These are phyloP conservation scores for Matsumyia berberina DNA, from an alignment of 2,888 invertebrate species.

Conservation along the genomic window DNA sequence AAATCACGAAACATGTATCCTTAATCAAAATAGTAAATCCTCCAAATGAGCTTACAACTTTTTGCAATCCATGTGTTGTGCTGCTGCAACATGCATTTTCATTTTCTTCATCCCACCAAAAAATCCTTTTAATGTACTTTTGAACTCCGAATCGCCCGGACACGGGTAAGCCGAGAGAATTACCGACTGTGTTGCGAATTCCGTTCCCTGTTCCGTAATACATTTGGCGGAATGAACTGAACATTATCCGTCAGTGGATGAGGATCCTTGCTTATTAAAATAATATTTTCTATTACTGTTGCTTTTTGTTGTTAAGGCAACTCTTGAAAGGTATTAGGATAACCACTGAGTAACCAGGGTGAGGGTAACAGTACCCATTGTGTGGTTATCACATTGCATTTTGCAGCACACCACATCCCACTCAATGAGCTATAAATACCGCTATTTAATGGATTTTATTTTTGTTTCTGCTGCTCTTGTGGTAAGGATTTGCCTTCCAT, in stretches of 20 bases:
- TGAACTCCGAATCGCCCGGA: conserved; percentile 56
- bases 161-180: conserved; percentile 65
- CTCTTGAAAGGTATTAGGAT: conserved; percentile 37
- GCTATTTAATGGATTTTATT: conserved; percentile 36
- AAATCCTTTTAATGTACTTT: conserved; percentile 72
- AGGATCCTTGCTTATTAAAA: conserved; percentile 60
- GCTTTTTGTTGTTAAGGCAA: conserved; percentile 21
- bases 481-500: conserved; percentile 88
- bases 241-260: conserved; percentile 58
- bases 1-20: conserved; percentile 46
- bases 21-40: conserved; percentile 71
- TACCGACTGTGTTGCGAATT: conserved; percentile 18
- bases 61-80: conserved; percentile 44
- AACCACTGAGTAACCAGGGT: conserved; percentile 47
- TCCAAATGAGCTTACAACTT: conserved; percentile 65
- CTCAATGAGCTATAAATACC: conserved; percentile 25
- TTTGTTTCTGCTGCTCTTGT: conserved; percentile 19
- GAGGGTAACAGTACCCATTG: conserved; percentile 39
- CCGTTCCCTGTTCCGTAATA: not conserved
- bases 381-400: conserved; percentile 45
- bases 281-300: conserved; percentile 59
- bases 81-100: conserved; percentile 57
- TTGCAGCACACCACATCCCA: conserved; percentile 32
- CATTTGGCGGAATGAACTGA: conserved; percentile 54
- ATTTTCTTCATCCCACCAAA: conserved; percentile 52